Evolutionary conservation across 1,140 invertebrate species (phyloP).

Genomic region (Drosophila eugracilis): DNA sequence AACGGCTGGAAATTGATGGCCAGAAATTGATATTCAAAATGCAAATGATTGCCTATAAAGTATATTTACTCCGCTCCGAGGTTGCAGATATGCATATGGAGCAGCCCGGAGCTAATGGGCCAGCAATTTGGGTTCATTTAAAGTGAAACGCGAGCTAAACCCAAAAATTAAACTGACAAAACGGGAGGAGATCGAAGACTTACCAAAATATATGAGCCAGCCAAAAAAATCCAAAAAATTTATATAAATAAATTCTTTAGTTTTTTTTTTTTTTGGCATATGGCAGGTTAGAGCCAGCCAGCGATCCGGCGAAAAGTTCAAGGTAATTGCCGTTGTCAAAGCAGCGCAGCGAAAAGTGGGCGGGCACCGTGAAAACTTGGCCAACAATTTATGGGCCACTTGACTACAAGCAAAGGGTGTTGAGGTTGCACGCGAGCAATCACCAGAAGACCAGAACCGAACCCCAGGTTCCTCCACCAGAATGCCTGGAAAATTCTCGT

Average conservation of each 20-base stretch:
- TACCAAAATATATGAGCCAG: slow-evolving; percentile 23
- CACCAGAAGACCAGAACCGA: slow-evolving; percentile 44
- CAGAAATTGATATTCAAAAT: slow-evolving; percentile 78
- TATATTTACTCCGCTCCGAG: slow-evolving; percentile 53
- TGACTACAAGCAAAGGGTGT: slow-evolving; percentile 83
- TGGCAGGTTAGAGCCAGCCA: slow-evolving; percentile 10
- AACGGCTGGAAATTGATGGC: slow-evolving; percentile 65
- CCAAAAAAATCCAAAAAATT: slow-evolving; percentile 28
- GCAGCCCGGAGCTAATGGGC: slow-evolving; percentile 62
- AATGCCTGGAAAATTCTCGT: slow-evolving; percentile 53
- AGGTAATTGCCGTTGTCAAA: slow-evolving; percentile 83
- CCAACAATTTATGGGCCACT: slow-evolving; percentile 83
- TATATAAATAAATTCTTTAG: slow-evolving; percentile 70
- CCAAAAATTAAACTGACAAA: slow-evolving; percentile 78
- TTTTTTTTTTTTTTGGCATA: slow-evolving; percentile 15
- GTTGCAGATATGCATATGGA: slow-evolving; percentile 50
- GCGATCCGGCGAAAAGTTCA: slow-evolving; percentile 61
- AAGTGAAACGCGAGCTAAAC: slow-evolving; percentile 71
- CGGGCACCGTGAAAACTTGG: slow-evolving; percentile 71
- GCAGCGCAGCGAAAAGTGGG: slow-evolving; percentile 79
- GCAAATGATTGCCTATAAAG: slow-evolving; percentile 77
- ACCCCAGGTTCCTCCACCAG: slow-evolving; percentile 1
- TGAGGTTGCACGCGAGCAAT: slow-evolving; percentile 81
- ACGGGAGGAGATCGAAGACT: slow-evolving; percentile 25
- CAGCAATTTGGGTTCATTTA: slow-evolving; percentile 78